A percentile compares a stretch with the other conserved stretches of the same genome.
These are phyloP conservation scores for Druceiella hillmani DNA, from an alignment of 2,888 invertebrate species.

Conservation along the genomic window DNA sequence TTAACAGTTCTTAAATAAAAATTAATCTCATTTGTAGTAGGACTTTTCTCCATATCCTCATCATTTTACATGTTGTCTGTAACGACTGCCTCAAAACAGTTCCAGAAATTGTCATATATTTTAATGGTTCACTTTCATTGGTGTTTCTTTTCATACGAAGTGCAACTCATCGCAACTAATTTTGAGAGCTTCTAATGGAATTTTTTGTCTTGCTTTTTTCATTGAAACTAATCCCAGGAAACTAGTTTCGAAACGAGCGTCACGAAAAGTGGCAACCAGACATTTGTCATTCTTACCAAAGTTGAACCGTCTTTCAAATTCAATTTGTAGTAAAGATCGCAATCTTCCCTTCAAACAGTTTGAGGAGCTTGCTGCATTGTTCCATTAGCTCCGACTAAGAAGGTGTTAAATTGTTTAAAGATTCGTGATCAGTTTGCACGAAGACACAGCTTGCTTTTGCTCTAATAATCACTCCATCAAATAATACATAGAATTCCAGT, in stretches of 20 bases:
- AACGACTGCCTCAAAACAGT: too few species aligned
- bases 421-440: slow-evolving; percentile 1
- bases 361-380: neutral
- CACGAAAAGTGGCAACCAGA: neutral
- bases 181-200: neutral
- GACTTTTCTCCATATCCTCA: too few species aligned
- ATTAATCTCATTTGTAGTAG: neutral
- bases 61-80: too few species aligned
- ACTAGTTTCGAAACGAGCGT: too few species aligned
- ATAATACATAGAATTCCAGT: neutral
- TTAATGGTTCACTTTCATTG: too few species aligned
- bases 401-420: neutral
- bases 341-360: neutral
- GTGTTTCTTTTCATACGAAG: neutral
- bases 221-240: neutral
- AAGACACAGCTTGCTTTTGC: neutral
- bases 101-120: too few species aligned
- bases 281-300: neutral
- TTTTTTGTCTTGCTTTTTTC: slow-evolving; percentile 1
- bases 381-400: neutral
- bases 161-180: neutral
- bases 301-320: too few species aligned
- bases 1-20: neutral
- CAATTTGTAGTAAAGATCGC: neutral
- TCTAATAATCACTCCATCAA: neutral